Percentiles rank a stretch among this genome's conserved stretches.
These are phyloP conservation scores for Campoletis sonorensis DNA, from an alignment of 1,140 invertebrate species.

Conservation along the genomic window DNA sequence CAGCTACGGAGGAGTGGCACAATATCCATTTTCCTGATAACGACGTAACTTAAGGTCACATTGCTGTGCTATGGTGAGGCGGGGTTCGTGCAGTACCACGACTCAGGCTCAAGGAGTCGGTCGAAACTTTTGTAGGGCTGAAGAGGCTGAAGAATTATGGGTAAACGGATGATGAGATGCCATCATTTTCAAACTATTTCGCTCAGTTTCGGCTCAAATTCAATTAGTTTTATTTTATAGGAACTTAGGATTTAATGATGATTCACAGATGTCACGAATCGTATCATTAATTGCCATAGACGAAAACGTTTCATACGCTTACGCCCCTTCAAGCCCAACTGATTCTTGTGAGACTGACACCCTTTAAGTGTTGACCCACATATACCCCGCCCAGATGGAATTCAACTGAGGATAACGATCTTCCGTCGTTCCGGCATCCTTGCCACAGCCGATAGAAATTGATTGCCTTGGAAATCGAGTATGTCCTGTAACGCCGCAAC, in stretches of 20 bases:
- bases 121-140: background rate
- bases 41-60: conserved; percentile 25
- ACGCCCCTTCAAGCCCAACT: background rate
- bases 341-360: background rate
- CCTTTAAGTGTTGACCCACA: background rate
- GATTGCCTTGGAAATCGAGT: conserved; percentile 50
- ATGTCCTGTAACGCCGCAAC: background rate
- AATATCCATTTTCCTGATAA: conserved; percentile 24
- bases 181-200: background rate
- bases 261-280: background rate
- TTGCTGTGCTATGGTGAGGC: conserved; percentile 5
- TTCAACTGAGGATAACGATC: conserved; percentile 61
- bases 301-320: background rate
- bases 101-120: background rate
- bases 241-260: background rate
- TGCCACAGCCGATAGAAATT: conserved; percentile 58
- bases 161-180: background rate
- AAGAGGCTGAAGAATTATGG: conserved; percentile 8
- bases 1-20: too few relatives aligned
- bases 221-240: background rate
- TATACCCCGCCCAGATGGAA: conserved; percentile 9
- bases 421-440: conserved; percentile 49
- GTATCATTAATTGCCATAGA: background rate
- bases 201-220: background rate
- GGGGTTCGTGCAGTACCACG: background rate